phyloP scores from a whole-genome alignment of 1,140 invertebrate species.

The Mesaphorura yosii region DNA sequence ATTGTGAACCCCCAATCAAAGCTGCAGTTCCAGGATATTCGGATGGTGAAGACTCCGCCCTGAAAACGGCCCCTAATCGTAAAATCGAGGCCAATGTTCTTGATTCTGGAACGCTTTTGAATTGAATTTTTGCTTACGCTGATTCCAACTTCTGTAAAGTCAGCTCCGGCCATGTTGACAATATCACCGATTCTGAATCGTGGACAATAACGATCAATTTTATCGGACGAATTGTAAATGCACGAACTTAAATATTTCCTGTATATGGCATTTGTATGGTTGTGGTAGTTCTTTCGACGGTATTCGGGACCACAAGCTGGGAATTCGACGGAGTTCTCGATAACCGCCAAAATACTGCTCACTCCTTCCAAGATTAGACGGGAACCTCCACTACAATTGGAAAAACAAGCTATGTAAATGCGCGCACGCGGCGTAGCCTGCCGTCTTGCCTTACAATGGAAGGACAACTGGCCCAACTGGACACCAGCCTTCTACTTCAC shows the following conservation, averaged over 20 bases:
- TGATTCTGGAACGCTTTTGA: conserved; percentile 1
- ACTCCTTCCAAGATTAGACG: conserved; percentile 8
- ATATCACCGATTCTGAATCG: conserved; percentile 41
- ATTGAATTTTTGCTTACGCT: conserved; percentile 30
- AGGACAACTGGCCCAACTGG: conserved; percentile 36
- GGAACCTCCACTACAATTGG: conserved; percentile 5
- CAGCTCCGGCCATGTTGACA: conserved; percentile 33
- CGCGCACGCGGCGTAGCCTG: neutral
- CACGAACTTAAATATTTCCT: conserved; percentile 33
- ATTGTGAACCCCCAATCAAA: conserved; percentile 37
- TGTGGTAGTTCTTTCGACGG: neutral
- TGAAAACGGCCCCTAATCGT: conserved; percentile 8
- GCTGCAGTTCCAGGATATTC: conserved; percentile 44
- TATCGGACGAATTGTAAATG: conserved; percentile 38
- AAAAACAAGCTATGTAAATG: neutral
- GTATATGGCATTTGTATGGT: conserved; percentile 34
- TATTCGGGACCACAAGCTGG: conserved; percentile 30
- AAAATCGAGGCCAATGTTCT: too few relatives aligned
- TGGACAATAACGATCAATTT: conserved; percentile 39
- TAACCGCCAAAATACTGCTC: conserved; percentile 11
- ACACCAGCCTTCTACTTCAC: conserved; percentile 44
- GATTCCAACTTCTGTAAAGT: conserved; percentile 34
- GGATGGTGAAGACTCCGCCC: conserved; percentile 42
- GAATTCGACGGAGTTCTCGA: conserved; percentile 36
- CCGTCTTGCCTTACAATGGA: conserved; percentile 8